Evolutionary conservation across 1,140 invertebrate species (phyloP), one percentile per base, ranked within the genome.

Genomic region (Physella acuta): DNA sequence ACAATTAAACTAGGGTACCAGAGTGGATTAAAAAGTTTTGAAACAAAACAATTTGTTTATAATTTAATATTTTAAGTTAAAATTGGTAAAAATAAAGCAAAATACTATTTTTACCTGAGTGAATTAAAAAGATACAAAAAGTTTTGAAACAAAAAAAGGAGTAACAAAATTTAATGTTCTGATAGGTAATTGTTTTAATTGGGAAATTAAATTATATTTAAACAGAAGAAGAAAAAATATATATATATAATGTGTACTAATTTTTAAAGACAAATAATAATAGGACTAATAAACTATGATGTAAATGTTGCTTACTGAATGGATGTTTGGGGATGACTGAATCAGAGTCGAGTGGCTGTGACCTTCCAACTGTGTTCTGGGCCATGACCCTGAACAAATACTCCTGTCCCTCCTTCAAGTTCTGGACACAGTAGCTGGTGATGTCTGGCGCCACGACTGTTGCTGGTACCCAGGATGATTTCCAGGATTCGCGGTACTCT

Each of bases 301-400:
- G 3, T 59, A 3, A 3, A 34, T 31, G 5, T 28, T 26, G 64
- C 74, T 75, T 69, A 80, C 78, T 63, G 70, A 71, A 80, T 67
- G 75, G 74, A 77, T 80, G 81, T 66, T 81, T 79, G 44, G 91
- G 88, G 31, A 91, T 91, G 17, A 97, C 89, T 28, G 94, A 81
- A 26, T 90, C 89, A 8, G 92, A 93, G 88, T 76, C 95, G 92
- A 78, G 95, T 2, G 96, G 91, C 74, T 97, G 93, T 30, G 94
- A 97, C 64, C 93, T 87, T 31, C 98, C 98, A 82, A 98, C 96
- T 3, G 97, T 92, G 84, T 99, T 99, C 83, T 99, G 90, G 0
- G 97, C 96, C 81, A 92, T 94, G 0, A 99, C 91, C 59, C 97
- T 87, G 90, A 99, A 99, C 76, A 96, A 88, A 79, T 99, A 99